phyloP scores from a whole-genome alignment of 2,888 invertebrate species.

The Matsumyia berberina region DNA sequence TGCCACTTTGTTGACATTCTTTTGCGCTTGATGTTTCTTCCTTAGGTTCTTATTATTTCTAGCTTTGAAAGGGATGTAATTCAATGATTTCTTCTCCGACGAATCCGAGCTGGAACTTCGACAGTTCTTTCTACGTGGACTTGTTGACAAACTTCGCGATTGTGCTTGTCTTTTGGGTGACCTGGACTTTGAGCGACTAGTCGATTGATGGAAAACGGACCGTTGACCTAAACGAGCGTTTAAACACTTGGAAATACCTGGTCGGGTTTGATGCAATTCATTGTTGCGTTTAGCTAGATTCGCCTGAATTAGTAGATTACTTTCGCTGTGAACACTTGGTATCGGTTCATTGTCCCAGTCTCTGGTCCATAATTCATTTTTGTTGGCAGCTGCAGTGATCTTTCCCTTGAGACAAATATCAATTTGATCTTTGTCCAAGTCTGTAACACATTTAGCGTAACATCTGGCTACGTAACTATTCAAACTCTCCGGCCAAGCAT shows the following conservation, averaged over 20 bases:
- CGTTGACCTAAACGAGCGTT: slow-evolving; percentile 87
- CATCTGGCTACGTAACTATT: slow-evolving; percentile 96
- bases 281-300: slow-evolving; percentile 85
- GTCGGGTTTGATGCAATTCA: slow-evolving; percentile 76
- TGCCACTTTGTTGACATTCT: slow-evolving; percentile 85
- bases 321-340: slow-evolving; percentile 93
- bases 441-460: slow-evolving; percentile 94
- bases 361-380: slow-evolving; percentile 93
- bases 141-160: slow-evolving; percentile 83
- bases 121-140: slow-evolving; percentile 85
- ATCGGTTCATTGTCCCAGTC: slow-evolving; percentile 98
- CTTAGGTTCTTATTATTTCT: slow-evolving; percentile 78
- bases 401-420: slow-evolving; percentile 97
- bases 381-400: slow-evolving; percentile 94
- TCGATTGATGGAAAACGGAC: slow-evolving; percentile 82
- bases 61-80: slow-evolving; percentile 81
- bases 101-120: slow-evolving; percentile 82
- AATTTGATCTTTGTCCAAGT: slow-evolving; percentile 96
- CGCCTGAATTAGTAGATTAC: slow-evolving; percentile 85
- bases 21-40: slow-evolving; percentile 83
- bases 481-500: slow-evolving; percentile 91
- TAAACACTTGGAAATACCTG: slow-evolving; percentile 86
- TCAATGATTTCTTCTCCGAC: slow-evolving; percentile 80
- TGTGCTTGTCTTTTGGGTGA: slow-evolving; percentile 77
- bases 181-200: slow-evolving; percentile 82